Conservation (phyloP, 1,140 invertebrate genomes). For the Drosophila malerkotliana region DNA sequence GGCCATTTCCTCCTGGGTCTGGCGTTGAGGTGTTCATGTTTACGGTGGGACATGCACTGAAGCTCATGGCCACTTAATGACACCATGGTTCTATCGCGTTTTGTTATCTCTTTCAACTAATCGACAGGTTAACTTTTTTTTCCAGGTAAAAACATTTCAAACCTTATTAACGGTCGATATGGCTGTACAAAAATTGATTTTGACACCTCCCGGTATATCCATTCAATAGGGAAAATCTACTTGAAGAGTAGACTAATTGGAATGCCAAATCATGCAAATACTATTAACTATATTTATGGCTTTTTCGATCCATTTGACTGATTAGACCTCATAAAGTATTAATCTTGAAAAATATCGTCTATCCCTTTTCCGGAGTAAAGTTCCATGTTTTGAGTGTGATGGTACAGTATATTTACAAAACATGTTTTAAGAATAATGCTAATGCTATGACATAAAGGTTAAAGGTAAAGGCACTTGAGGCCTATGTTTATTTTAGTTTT, state of each 20-base stretch:
- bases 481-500: neutral
- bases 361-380: conserved; percentile 9
- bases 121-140: conserved; percentile 24
- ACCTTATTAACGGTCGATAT: neutral
- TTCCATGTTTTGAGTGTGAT: conserved; percentile 23
- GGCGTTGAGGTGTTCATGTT: conserved; percentile 36
- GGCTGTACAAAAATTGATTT: neutral
- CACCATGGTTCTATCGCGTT: conserved; percentile 6
- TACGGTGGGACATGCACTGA: conserved; percentile 26
- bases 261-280: neutral
- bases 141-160: conserved; percentile 10
- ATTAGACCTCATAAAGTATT: conserved; percentile 1
- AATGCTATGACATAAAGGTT: conserved; percentile 1
- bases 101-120: conserved; percentile 42
- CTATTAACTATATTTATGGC: neutral
- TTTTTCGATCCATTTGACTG: conserved; percentile 9
- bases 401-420: conserved; percentile 36
- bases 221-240: neutral
- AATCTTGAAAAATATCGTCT: neutral
- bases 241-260: neutral
- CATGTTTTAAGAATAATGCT: conserved; percentile 10
- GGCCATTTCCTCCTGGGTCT: neutral
- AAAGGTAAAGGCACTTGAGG: neutral
- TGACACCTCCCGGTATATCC: neutral
- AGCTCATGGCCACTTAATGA: conserved; percentile 23